Percentiles rank a stretch among this genome's conserved stretches.
Conservation (phyloP, 37 sponge, comb jelly and placozoan species). For the Haliclona indistincta region DNA sequence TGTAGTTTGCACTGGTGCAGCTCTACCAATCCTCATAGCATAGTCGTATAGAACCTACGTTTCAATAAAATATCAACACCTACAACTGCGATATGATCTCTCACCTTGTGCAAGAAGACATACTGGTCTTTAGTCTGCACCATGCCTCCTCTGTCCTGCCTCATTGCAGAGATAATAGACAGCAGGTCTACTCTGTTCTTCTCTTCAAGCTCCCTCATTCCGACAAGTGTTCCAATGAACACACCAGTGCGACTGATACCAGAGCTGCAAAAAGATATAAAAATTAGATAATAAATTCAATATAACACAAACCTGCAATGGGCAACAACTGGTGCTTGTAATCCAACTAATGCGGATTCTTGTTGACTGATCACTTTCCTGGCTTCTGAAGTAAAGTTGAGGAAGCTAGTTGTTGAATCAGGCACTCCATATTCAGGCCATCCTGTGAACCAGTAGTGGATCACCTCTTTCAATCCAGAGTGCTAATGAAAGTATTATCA, state of each 20-base stretch:
- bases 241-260: slow-evolving; percentile 91
- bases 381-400: slow-evolving; percentile 38
- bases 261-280: slow-evolving; percentile 43
- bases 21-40: slow-evolving; percentile 30
- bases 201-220: slow-evolving; percentile 79
- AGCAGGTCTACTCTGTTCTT: slow-evolving; percentile 68
- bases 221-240: slow-evolving; percentile 76
- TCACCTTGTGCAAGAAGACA: slow-evolving; percentile 59
- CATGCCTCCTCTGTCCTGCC: slow-evolving; percentile 95
- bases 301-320: slow-evolving; percentile 86
- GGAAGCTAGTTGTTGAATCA: slow-evolving; percentile 28
- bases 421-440: slow-evolving; percentile 96
- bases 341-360: neutral
- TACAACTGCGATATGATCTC: neutral
- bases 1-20: too few species aligned
- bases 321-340: slow-evolving; percentile 67
- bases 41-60: slow-evolving; percentile 62
- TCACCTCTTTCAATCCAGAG: slow-evolving; percentile 61
- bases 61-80: too few species aligned
- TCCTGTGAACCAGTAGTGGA: slow-evolving; percentile 83
- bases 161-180: slow-evolving; percentile 68
- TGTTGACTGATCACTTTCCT: neutral
- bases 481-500: too few species aligned
- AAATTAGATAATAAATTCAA: too few species aligned
- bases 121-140: slow-evolving; percentile 90